phyloP scores from a whole-genome alignment of 1,140 invertebrate genomes.

The Neotoxoptera formosana region DNA sequence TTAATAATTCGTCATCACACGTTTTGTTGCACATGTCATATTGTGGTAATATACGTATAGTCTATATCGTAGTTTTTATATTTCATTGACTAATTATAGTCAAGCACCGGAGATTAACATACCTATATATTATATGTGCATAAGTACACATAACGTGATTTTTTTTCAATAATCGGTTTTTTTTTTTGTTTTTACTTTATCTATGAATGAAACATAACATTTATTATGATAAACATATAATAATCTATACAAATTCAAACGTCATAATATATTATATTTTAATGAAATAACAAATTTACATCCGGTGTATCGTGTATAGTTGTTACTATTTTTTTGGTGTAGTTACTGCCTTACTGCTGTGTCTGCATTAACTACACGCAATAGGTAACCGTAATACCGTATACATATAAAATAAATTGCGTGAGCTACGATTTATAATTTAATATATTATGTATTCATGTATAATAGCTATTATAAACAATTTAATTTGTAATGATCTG shows the following conservation, averaged over 20 bases:
- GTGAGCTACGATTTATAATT: background rate
- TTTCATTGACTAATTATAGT: background rate
- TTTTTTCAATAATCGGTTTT: background rate
- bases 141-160: background rate
- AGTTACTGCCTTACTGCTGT: background rate
- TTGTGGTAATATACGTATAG: background rate
- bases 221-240: background rate
- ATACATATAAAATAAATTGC: background rate
- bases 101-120: background rate
- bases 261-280: background rate
- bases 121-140: too few relatives aligned
- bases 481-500: background rate
- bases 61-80: background rate
- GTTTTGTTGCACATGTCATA: background rate
- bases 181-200: background rate
- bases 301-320: slow-evolving; percentile 32
- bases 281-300: background rate
- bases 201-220: slow-evolving; percentile 3
- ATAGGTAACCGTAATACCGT: background rate
- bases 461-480: background rate
- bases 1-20: background rate
- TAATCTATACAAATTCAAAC: background rate
- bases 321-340: background rate
- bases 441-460: background rate
- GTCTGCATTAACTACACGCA: background rate